A percentile compares a stretch with the other conserved stretches of the same genome.
These are phyloP conservation scores for Rhinopomastus cyanomelas DNA, from an alignment of 2,113 vertebrate species.

Conservation along the genomic window DNA sequence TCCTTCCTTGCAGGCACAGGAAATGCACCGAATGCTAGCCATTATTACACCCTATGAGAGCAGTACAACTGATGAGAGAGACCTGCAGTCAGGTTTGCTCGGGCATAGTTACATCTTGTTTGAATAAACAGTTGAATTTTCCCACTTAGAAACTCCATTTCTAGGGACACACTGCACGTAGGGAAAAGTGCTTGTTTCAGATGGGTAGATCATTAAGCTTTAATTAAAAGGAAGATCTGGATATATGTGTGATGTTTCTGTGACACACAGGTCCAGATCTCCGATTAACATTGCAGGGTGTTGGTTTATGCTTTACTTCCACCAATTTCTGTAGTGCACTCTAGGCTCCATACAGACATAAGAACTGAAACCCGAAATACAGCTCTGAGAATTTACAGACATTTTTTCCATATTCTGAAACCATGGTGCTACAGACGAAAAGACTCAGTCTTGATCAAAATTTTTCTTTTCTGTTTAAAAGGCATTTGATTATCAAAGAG, in stretches of 20 bases:
- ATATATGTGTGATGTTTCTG: neutral
- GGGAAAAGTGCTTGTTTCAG: neutral
- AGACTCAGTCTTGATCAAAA: neutral
- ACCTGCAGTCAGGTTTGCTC: neutral
- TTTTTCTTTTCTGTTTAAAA: slow-evolving; percentile 7
- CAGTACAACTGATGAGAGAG: neutral
- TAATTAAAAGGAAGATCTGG: neutral
- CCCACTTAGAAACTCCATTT: neutral
- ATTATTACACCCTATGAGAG: neutral
- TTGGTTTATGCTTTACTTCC: neutral
- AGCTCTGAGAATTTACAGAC: neutral
- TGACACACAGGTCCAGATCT: neutral
- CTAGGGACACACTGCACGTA: neutral
- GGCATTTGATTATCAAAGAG: neutral
- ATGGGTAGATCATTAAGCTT: neutral
- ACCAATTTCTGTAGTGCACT: neutral
- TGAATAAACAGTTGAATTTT: neutral
- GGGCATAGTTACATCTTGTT: neutral
- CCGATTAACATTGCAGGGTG: neutral
- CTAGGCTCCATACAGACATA: neutral
- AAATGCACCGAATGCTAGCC: neutral
- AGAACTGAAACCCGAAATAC: neutral
- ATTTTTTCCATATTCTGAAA: neutral
- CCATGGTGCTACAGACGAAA: neutral
- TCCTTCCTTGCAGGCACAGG: neutral